Percentiles rank a stretch among this genome's conserved stretches.
Conservation (phyloP, 2,797 vertebrate genomes). For the Premnoplex brunnescens region DNA sequence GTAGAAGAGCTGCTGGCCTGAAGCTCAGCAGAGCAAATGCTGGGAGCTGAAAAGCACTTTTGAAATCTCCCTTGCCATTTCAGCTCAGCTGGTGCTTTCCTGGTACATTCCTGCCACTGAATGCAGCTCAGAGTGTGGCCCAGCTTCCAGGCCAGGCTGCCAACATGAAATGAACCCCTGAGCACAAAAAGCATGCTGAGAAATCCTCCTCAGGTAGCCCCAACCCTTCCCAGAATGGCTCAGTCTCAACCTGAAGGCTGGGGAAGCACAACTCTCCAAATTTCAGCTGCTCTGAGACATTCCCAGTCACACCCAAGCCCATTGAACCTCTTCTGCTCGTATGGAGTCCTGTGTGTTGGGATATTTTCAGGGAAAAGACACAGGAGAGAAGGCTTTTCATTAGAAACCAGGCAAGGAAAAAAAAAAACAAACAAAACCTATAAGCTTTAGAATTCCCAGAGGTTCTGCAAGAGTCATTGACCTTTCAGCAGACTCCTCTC, state of each 20-base stretch:
- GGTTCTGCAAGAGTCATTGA: neutral
- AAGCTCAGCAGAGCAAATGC: neutral
- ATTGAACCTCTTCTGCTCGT: neutral
- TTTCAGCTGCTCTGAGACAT: neutral
- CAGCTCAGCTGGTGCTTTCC: neutral
- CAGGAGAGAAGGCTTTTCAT: neutral
- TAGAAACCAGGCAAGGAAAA: neutral
- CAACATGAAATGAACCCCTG: rapidly evolving
- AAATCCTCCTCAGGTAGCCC: neutral
- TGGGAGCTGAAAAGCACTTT: neutral
- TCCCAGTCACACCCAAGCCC: neutral
- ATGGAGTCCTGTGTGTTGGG: rapidly evolving
- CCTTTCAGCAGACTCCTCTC: neutral
- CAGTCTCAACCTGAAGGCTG: neutral
- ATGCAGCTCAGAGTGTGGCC: neutral
- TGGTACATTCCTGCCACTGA: neutral
- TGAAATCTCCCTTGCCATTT: neutral
- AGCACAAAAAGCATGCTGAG: neutral
- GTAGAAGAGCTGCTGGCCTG: neutral
- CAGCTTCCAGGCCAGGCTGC: neutral
- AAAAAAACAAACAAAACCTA: too few species aligned
- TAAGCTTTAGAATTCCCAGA: neutral
- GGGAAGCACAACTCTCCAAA: neutral
- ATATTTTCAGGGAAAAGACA: neutral
- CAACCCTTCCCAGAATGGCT: neutral